Conservation (phyloP, 2,888 invertebrate species). For the Eupithecia insigniata region DNA sequence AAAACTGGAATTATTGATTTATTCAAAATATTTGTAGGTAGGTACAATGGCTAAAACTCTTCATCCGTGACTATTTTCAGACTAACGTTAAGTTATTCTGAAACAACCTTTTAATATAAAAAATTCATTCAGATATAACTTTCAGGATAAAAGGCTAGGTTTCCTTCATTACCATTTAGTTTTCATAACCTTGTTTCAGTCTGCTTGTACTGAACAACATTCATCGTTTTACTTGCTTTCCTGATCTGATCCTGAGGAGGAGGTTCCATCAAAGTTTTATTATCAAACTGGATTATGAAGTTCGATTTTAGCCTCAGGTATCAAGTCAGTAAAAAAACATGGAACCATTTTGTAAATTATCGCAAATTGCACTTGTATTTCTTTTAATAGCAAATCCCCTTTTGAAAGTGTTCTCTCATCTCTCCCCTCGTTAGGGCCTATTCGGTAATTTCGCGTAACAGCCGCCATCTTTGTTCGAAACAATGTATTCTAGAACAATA, state of each 20-base stretch:
- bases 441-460: background rate
- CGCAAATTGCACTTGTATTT: background rate
- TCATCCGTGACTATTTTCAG: background rate
- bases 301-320: no score
- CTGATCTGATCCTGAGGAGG: no score
- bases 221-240: background rate
- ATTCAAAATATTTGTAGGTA: no score
- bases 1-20: no score
- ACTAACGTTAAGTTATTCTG: background rate
- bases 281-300: no score
- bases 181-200: background rate
- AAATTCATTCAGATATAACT: background rate
- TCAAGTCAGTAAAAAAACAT: no score
- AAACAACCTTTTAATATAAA: no score
- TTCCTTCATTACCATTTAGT: background rate
- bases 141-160: background rate
- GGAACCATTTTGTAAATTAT: background rate
- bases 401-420: background rate
- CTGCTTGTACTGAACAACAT: no score
- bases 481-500: constrained; percentile 1
- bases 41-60: no score
- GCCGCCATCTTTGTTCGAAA: background rate
- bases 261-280: no score
- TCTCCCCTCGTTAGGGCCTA: background rate
- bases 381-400: background rate